phyloP scores from a whole-genome alignment of 1,140 invertebrate genomes.

The Pseudomyrmex concolor region DNA sequence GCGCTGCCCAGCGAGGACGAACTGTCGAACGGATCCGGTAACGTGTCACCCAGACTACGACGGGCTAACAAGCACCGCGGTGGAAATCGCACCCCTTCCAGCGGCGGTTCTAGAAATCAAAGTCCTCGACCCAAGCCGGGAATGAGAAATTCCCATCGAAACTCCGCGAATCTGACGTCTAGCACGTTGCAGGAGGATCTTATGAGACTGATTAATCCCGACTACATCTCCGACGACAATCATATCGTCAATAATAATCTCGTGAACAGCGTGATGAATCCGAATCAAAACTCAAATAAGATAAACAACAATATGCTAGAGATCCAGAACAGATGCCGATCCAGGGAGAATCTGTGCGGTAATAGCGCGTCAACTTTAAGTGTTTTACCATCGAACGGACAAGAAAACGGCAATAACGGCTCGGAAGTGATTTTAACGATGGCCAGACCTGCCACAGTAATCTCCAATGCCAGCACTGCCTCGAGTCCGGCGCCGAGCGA shows the following conservation, averaged over 20 bases:
- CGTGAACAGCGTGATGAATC: constrained; percentile 64
- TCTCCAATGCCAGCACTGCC: constrained; percentile 88
- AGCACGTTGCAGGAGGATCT: constrained; percentile 94
- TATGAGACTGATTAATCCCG: constrained; percentile 94
- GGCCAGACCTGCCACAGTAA: constrained; percentile 90
- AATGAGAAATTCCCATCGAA: constrained; percentile 84
- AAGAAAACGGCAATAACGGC: constrained; percentile 81
- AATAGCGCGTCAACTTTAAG: constrained; percentile 80
- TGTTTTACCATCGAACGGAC: constrained; percentile 78
- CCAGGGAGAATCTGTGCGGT: constrained; percentile 86
- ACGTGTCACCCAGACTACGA: constrained; percentile 85
- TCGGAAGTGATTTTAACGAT: constrained; percentile 90
- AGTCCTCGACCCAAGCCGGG: constrained; percentile 86
- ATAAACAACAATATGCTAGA: constrained; percentile 82
- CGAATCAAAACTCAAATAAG: constrained; percentile 79
- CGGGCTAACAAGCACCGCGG: constrained; percentile 81
- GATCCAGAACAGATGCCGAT: constrained; percentile 84
- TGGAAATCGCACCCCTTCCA: constrained; percentile 83
- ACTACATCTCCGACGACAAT: constrained; percentile 87
- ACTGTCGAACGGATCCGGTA: constrained; percentile 86
- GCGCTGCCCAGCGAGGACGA: constrained; percentile 86
- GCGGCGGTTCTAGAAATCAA: constrained; percentile 86
- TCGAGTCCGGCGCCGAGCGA: constrained; percentile 87
- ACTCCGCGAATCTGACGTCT: constrained; percentile 88
- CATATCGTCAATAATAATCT: constrained; percentile 80